These are phyloP conservation scores for Chaetops frenatus DNA, from an alignment of 2,113 vertebrate genomes.

Conservation along the genomic window DNA sequence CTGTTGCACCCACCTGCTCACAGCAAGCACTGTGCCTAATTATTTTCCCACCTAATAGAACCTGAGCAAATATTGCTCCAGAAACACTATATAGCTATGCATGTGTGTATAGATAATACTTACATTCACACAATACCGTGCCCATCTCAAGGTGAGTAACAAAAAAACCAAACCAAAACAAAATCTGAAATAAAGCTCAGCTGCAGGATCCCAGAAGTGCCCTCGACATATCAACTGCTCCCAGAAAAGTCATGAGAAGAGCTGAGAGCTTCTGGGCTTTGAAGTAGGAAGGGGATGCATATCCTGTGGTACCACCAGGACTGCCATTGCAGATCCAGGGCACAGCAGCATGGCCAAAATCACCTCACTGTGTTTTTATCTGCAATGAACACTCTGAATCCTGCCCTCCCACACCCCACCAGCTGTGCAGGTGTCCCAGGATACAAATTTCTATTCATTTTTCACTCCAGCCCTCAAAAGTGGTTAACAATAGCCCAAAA, in stretches of 20 bases:
- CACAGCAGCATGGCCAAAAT: not conserved
- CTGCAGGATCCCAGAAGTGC: not conserved
- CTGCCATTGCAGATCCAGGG: fast-evolving
- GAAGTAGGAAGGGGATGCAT: not conserved
- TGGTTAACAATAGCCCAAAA: not conserved
- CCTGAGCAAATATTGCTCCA: not conserved
- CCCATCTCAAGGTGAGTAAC: not conserved
- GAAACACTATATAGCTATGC: not conserved
- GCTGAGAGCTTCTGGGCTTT: not conserved
- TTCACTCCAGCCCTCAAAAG: not conserved
- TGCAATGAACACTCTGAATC: not conserved
- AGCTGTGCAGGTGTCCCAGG: not conserved
- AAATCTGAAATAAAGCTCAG: not conserved
- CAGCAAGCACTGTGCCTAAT: not conserved
- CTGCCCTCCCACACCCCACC: not conserved
- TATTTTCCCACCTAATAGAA: not conserved
- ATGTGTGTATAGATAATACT: not conserved
- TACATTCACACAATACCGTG: not conserved
- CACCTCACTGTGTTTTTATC: fast-evolving
- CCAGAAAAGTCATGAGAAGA: not conserved
- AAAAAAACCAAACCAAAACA: not conserved
- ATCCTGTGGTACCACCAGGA: not conserved
- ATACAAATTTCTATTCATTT: not conserved
- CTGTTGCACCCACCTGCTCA: not conserved
- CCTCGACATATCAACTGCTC: not conserved